A percentile compares a stretch with the other conserved stretches of the same genome.
These are phyloP conservation scores for Scartelaos histophorus DNA, from an alignment of 2,113 vertebrate genomes.

Conservation along the genomic window DNA sequence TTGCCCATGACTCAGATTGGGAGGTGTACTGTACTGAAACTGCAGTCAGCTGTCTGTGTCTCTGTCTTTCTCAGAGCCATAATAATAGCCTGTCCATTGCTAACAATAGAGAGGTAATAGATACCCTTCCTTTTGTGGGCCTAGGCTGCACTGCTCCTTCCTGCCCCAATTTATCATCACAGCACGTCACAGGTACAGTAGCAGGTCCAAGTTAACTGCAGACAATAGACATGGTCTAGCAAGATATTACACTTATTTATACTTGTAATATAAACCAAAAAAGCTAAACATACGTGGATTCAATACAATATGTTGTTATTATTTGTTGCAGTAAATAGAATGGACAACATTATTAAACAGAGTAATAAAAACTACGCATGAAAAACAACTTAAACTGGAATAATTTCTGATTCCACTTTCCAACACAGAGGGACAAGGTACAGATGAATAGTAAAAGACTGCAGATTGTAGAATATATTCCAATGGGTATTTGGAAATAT, in stretches of 20 bases:
- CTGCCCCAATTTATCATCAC: slow-evolving; percentile 49
- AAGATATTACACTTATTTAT: neutral
- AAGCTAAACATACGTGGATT: no score
- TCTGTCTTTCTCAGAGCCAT: slow-evolving; percentile 52
- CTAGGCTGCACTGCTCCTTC: slow-evolving; percentile 55
- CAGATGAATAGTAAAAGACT: neutral
- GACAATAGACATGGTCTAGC: slow-evolving; percentile 24
- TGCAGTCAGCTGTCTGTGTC: slow-evolving; percentile 58
- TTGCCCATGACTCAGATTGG: slow-evolving; percentile 28
- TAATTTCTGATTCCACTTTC: no score
- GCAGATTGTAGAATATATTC: neutral
- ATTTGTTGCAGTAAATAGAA: neutral
- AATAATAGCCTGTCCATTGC: slow-evolving; percentile 69
- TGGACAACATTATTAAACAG: neutral
- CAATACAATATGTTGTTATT: no score
- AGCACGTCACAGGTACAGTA: slow-evolving; percentile 44
- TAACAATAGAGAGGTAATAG: slow-evolving; percentile 77
- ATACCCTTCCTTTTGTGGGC: slow-evolving; percentile 65
- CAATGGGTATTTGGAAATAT: neutral
- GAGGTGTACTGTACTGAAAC: slow-evolving; percentile 51
- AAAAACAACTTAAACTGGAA: no score
- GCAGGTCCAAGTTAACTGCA: slow-evolving; percentile 42
- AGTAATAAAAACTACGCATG: neutral
- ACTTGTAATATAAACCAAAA: neutral
- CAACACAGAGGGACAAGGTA: neutral